Percentiles rank a stretch among this genome's conserved stretches.
Conservation (phyloP, 2,888 invertebrate species). For the Scaptomyza tumidula region DNA sequence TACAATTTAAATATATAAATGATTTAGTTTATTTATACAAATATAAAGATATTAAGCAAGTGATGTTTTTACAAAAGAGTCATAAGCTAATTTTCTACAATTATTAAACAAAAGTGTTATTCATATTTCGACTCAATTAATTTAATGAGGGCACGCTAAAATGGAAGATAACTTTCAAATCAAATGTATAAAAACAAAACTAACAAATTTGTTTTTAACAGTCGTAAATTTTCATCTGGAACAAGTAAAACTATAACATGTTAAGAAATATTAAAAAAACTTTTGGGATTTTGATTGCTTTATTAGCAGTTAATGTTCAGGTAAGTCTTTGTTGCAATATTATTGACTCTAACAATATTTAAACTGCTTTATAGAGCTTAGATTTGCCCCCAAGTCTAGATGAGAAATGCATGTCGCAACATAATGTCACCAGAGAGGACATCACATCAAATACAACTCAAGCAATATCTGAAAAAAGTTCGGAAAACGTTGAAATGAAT, state of each 20-base stretch:
- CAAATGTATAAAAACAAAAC: neutral
- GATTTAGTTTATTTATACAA: no score
- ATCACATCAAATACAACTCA: neutral
- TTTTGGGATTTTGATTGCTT: neutral
- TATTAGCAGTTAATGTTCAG: conserved; percentile 3
- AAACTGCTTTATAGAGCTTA: conserved; percentile 11
- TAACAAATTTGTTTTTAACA: neutral
- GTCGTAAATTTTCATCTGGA: neutral
- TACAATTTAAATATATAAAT: no score
- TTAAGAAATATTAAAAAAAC: neutral
- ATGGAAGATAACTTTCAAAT: neutral
- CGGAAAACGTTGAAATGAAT: conserved; percentile 14
- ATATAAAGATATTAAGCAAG: no score
- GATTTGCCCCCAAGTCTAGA: neutral
- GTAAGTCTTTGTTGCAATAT: neutral
- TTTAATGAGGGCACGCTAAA: neutral
- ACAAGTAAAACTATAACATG: neutral
- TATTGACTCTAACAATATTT: neutral
- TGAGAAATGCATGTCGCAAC: conserved; percentile 4
- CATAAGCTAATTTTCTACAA: neutral
- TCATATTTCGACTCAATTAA: neutral
- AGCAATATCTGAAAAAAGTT: neutral
- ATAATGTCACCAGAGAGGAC: conserved; percentile 2
- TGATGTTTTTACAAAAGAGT: no score
- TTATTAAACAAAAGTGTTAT: neutral